A percentile compares a stretch with the other conserved stretches of the same genome.
These are phyloP conservation scores for Cossypha caffra DNA, from an alignment of 2,797 vertebrate species.

Conservation along the genomic window DNA sequence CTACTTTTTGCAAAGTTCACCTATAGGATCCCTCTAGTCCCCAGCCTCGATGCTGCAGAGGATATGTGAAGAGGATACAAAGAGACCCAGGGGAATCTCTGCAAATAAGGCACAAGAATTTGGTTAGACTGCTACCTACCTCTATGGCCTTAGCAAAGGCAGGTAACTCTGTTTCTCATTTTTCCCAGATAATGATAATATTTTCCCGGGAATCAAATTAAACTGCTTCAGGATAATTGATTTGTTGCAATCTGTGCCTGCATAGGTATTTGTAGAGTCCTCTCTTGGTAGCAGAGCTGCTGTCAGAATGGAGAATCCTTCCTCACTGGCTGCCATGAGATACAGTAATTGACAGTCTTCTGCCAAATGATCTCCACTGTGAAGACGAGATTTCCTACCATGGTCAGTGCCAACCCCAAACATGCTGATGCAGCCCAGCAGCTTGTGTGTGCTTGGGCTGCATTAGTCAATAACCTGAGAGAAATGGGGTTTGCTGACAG, in stretches of 20 bases:
- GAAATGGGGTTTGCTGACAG: neutral
- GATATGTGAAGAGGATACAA: neutral
- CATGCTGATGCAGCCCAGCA: neutral
- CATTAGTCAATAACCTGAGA: neutral
- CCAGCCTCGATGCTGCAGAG: neutral
- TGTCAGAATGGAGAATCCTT: neutral
- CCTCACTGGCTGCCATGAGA: neutral
- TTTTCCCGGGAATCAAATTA: neutral
- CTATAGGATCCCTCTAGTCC: too few relatives aligned
- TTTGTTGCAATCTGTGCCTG: rapidly evolving
- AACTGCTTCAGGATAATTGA: neutral
- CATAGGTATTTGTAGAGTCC: neutral
- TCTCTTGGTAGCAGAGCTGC: neutral
- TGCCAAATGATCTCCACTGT: neutral
- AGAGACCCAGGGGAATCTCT: neutral
- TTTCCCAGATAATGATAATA: neutral
- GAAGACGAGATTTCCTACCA: neutral
- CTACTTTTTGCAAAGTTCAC: neutral
- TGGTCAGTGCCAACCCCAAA: neutral
- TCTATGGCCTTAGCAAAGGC: neutral
- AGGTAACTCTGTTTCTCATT: neutral
- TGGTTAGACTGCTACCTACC: neutral
- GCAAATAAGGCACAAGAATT: neutral
- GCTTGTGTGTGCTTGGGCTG: neutral
- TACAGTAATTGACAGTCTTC: neutral